These are phyloP conservation scores for Channa maculata DNA, from an alignment of 2,113 vertebrate genomes.

Conservation along the genomic window DNA sequence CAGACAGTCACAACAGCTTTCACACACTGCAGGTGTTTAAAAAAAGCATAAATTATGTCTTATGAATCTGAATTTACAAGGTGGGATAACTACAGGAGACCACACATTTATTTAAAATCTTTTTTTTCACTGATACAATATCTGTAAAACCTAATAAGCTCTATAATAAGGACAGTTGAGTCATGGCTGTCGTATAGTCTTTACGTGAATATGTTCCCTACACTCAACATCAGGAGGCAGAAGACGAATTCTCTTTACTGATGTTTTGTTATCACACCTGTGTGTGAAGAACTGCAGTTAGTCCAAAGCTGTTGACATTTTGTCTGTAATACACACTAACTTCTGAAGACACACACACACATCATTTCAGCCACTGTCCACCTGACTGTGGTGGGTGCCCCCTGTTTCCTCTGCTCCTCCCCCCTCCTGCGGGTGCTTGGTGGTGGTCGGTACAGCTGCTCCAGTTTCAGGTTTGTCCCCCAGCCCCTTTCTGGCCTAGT, in stretches of 20 bases:
- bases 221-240: no score
- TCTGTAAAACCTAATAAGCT: no score
- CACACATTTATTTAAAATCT: no score
- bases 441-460: constrained; percentile 76
- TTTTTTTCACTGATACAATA: no score
- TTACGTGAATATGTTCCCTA: no score
- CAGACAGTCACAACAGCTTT: constrained; percentile 53
- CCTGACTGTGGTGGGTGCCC: constrained; percentile 20
- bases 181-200: no score
- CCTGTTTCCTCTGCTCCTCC: constrained; percentile 24
- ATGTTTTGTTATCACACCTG: no score
- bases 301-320: constrained; percentile 57
- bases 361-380: neutral
- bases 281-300: neutral
- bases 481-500: constrained; percentile 54
- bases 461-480: constrained; percentile 71
- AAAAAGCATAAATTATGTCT: neutral
- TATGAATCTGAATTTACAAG: no score
- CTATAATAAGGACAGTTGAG: no score
- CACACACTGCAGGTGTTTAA: neutral
- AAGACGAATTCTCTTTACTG: no score
- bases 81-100: no score
- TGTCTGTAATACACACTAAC: constrained; percentile 48
- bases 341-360: constrained; percentile 18
- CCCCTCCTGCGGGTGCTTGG: constrained; percentile 75